These are phyloP conservation scores for Planococcus citri DNA, from an alignment of 1,140 invertebrate genomes.

Conservation along the genomic window DNA sequence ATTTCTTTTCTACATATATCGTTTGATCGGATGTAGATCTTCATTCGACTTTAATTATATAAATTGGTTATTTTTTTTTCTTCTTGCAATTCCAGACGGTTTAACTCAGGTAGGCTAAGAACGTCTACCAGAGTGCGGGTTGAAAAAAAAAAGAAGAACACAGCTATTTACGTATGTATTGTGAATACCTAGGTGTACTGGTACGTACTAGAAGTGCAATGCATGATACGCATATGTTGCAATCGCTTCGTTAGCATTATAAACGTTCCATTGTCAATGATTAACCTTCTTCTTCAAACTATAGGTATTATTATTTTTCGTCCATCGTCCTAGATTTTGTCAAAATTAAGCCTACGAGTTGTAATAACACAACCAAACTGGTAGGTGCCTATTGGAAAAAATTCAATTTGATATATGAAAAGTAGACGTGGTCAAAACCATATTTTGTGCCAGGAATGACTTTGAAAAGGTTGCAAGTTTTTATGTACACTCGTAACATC, in stretches of 20 bases:
- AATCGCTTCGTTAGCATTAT: background rate
- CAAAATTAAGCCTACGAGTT: background rate
- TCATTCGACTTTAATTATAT: background rate
- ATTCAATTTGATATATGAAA: too few species aligned
- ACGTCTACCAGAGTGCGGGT: background rate
- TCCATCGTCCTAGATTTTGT: background rate
- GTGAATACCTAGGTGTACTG: background rate
- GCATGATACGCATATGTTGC: background rate
- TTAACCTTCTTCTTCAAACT: background rate
- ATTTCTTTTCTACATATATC: background rate
- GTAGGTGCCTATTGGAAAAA: background rate
- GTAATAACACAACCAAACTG: too few species aligned
- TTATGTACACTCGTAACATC: background rate
- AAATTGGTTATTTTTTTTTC: background rate
- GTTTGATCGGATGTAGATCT: background rate
- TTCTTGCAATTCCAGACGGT: background rate
- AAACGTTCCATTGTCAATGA: slow-evolving; percentile 6
- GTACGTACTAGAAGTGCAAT: background rate
- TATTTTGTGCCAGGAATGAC: too few species aligned
- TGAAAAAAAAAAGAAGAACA: background rate
- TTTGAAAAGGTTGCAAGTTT: background rate
- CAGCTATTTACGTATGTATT: background rate
- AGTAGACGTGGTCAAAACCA: too few species aligned
- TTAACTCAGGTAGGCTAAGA: background rate
- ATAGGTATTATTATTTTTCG: background rate